Conservation (phyloP, 1,140 invertebrate genomes). For the Nebria ingens region DNA sequence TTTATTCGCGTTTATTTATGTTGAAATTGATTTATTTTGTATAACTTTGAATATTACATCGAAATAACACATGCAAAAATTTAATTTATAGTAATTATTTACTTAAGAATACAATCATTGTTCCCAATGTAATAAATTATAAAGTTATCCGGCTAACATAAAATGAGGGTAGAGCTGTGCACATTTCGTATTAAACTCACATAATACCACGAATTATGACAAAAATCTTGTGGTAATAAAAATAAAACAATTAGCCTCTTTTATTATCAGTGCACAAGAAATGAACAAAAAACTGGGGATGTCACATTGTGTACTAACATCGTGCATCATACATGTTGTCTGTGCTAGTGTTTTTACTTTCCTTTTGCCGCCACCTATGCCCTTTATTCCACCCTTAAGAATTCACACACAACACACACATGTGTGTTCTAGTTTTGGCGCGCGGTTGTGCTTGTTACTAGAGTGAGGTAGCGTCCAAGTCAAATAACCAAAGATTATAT, state of each 20-base stretch:
- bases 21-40: too few relatives aligned
- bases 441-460: background rate
- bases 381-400: background rate
- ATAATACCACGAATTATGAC: background rate
- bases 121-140: too few relatives aligned
- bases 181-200: background rate
- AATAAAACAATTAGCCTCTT: too few relatives aligned
- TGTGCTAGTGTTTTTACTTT: constrained; percentile 5
- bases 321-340: constrained; percentile 4
- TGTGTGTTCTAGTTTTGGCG: background rate
- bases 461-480: too few relatives aligned
- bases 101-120: too few relatives aligned
- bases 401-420: background rate
- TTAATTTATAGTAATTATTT: too few relatives aligned
- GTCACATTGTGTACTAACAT: constrained; percentile 8
- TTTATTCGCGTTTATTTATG: too few relatives aligned
- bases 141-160: too few relatives aligned
- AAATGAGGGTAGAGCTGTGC: too few relatives aligned
- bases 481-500: too few relatives aligned
- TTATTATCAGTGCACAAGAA: background rate
- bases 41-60: too few relatives aligned
- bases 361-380: background rate
- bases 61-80: too few relatives aligned
- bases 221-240: background rate
- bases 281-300: background rate